Percentiles rank a stretch among this genome's conserved stretches.
phyloP scores from a whole-genome alignment of 2,888 invertebrate genomes.

The Ommatoiulus sabulosus region DNA sequence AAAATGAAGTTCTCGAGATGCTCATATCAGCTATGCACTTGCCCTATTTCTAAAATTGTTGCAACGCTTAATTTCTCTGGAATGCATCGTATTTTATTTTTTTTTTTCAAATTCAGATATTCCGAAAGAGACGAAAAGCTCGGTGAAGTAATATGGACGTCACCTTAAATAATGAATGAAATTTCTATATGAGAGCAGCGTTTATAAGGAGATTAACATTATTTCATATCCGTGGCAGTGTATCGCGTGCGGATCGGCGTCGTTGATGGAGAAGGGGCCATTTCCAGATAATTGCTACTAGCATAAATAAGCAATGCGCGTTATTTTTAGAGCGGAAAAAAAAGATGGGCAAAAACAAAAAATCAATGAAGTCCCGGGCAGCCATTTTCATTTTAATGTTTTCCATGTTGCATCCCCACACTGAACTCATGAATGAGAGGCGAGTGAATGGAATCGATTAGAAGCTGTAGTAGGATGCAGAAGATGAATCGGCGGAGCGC shows the following conservation, averaged over 20 bases:
- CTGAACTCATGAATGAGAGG: slow-evolving; percentile 55
- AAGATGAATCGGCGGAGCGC: neutral
- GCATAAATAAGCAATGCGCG: slow-evolving; percentile 41
- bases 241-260: neutral
- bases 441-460: slow-evolving; percentile 52
- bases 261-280: slow-evolving; percentile 8
- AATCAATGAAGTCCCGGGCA: slow-evolving; percentile 23
- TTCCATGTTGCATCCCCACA: neutral
- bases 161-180: neutral
- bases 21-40: neutral
- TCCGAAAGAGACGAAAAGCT: no score
- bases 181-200: neutral
- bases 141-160: neutral
- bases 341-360: slow-evolving; percentile 24
- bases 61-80: no score
- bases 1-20: no score
- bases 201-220: slow-evolving; percentile 16
- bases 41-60: no score
- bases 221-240: neutral
- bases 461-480: slow-evolving; percentile 48
- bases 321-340: slow-evolving; percentile 37
- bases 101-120: no score
- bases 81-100: no score
- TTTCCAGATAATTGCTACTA: slow-evolving; percentile 35
- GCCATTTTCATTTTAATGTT: slow-evolving; percentile 47